Evolutionary conservation across 2,888 invertebrate species (phyloP).

Genomic region (Epistrophe grossulariae): DNA sequence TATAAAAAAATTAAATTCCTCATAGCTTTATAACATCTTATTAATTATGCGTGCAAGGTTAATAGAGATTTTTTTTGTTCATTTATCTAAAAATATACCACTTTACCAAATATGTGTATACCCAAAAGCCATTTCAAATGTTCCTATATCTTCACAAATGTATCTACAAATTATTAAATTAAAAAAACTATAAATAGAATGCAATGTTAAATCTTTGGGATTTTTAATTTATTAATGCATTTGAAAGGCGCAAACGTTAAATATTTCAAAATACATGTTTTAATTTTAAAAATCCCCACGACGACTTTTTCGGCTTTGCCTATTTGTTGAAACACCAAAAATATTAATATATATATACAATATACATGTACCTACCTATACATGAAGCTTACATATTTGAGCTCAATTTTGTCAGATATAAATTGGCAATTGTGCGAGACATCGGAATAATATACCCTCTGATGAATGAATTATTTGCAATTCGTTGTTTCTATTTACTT

Average conservation of each 20-base stretch:
- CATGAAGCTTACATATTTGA: no score
- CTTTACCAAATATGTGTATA: not conserved
- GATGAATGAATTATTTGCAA: not conserved
- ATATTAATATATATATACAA: not conserved
- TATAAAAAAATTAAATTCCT: not conserved
- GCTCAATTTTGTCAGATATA: not conserved
- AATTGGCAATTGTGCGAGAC: not conserved
- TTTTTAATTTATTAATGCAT: not conserved
- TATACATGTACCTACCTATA: not conserved
- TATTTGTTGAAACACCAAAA: not conserved
- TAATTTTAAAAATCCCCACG: not conserved
- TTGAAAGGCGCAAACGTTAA: not conserved
- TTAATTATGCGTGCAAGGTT: not conserved
- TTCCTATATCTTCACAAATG: not conserved
- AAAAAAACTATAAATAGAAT: not conserved
- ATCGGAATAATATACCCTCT: not conserved
- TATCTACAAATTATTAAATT: not conserved
- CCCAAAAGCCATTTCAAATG: not conserved
- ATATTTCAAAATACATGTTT: not conserved
- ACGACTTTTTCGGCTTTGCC: no score
- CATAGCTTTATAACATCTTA: not conserved
- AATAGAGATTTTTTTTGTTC: not conserved
- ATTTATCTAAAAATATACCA: not conserved
- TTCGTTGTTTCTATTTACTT: not conserved
- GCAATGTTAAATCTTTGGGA: not conserved